Evolutionary conservation across 1,140 invertebrate genomes (phyloP).

Genomic region (Meloidogyne exigua): DNA sequence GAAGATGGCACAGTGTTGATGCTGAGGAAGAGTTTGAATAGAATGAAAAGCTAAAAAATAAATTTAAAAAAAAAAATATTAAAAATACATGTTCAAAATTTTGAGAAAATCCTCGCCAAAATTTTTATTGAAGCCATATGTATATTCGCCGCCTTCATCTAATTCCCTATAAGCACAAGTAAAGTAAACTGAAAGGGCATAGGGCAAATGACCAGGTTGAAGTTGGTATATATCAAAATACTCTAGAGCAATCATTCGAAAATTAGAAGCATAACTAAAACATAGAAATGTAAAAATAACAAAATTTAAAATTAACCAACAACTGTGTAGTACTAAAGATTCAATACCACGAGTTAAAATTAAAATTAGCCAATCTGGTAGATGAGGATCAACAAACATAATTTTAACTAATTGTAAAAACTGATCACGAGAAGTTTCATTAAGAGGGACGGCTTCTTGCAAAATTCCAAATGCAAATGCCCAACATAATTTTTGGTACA

Average conservation of each 20-base stretch:
- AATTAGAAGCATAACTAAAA: constrained; percentile 30
- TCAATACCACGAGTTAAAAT: constrained; percentile 50
- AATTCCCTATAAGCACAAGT: constrained; percentile 48
- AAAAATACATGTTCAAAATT: constrained; percentile 41
- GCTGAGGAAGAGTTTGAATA: constrained; percentile 27
- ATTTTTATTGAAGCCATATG: constrained; percentile 34
- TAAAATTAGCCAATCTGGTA: constrained; percentile 47
- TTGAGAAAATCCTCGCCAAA: constrained; percentile 52
- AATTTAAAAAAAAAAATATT: background rate
- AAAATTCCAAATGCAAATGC: background rate
- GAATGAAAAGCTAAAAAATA: constrained; percentile 35
- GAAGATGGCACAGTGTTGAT: constrained; percentile 15
- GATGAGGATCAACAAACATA: constrained; percentile 44
- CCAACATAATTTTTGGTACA: constrained; percentile 25
- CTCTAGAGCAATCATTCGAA: constrained; percentile 41
- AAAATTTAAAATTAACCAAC: background rate
- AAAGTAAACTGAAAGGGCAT: constrained; percentile 42
- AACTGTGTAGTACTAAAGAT: constrained; percentile 53
- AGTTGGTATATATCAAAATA: constrained; percentile 49
- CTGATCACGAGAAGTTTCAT: constrained; percentile 6
- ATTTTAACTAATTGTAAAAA: constrained; percentile 41
- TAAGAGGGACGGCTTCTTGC: background rate
- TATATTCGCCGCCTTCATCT: constrained; percentile 37
- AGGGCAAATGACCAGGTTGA: constrained; percentile 41
- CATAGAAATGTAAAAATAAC: background rate